Evolutionary conservation across 2,888 invertebrate genomes (phyloP).

Genomic region (Kuschelorhynchus macadamiae): DNA sequence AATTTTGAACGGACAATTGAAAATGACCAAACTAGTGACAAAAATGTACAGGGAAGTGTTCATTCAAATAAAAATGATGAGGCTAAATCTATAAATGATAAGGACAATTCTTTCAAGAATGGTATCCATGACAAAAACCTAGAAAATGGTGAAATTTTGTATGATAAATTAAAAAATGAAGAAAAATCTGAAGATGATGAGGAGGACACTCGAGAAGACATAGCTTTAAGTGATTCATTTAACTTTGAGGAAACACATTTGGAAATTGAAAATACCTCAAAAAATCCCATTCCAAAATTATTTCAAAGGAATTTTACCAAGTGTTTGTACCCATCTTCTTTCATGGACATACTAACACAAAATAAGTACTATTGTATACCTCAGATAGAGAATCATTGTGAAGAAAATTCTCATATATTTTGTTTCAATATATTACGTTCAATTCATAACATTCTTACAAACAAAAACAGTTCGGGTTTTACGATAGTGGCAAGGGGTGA

Average conservation of each 20-base stretch:
- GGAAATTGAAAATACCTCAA: conserved; percentile 44
- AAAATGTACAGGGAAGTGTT: background rate
- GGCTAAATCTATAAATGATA: conserved; percentile 3
- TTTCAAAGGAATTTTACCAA: conserved; percentile 75
- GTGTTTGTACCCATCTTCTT: conserved; percentile 76
- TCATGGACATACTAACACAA: conserved; percentile 79
- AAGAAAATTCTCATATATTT: conserved; percentile 74
- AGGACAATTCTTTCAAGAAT: background rate
- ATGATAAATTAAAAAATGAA: background rate
- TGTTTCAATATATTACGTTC: conserved; percentile 76
- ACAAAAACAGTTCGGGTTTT: conserved; percentile 38
- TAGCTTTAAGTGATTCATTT: conserved; percentile 53
- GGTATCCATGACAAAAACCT: background rate
- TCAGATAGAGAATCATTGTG: conserved; percentile 79
- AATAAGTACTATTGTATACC: conserved; percentile 77
- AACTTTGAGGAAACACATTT: conserved; percentile 51
- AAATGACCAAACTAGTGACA: background rate
- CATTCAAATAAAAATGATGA: conserved; percentile 1
- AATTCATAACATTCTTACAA: conserved; percentile 69
- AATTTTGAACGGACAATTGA: background rate
- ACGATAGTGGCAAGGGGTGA: conserved; percentile 56
- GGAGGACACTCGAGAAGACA: too few relatives aligned
- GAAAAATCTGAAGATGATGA: conserved; percentile 40
- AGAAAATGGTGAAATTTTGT: conserved; percentile 16
- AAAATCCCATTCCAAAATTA: conserved; percentile 73